Percentiles rank a stretch among this genome's conserved stretches.
These are phyloP conservation scores for Hypanus sabinus DNA, from an alignment of 2,113 vertebrate species.

Conservation along the genomic window DNA sequence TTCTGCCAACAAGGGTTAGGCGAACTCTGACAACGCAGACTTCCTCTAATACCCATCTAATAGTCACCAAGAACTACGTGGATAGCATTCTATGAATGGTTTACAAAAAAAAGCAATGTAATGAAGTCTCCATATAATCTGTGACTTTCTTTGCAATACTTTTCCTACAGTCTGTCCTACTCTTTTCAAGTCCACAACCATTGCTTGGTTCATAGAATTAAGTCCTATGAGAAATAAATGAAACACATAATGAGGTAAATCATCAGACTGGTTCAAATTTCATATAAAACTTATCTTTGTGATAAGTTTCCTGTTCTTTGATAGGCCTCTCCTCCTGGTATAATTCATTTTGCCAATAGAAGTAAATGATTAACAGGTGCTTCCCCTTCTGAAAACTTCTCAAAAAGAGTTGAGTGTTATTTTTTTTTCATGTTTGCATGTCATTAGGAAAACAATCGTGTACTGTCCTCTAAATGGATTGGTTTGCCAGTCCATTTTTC, in stretches of 20 bases:
- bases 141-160: background rate
- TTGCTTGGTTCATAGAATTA: background rate
- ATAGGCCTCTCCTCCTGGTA: background rate
- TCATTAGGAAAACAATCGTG: too few species aligned
- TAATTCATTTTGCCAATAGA: background rate
- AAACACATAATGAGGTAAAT: background rate
- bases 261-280: background rate
- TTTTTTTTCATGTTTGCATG: too few species aligned
- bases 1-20: background rate
- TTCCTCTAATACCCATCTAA: background rate
- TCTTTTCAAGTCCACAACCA: too few species aligned
- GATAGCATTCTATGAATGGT: background rate
- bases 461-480: too few species aligned
- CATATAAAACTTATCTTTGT: background rate
- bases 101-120: background rate
- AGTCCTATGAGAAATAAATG: background rate
- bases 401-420: too few species aligned
- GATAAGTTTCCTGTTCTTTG: background rate
- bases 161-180: too few species aligned
- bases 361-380: background rate
- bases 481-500: too few species aligned
- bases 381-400: too few species aligned
- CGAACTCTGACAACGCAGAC: background rate
- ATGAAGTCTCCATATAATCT: background rate
- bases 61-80: background rate